Percentiles rank a stretch among this genome's conserved stretches.
Evolutionary conservation across 2,113 vertebrate species (phyloP).

Genomic region (Syrrhaptes paradoxus): DNA sequence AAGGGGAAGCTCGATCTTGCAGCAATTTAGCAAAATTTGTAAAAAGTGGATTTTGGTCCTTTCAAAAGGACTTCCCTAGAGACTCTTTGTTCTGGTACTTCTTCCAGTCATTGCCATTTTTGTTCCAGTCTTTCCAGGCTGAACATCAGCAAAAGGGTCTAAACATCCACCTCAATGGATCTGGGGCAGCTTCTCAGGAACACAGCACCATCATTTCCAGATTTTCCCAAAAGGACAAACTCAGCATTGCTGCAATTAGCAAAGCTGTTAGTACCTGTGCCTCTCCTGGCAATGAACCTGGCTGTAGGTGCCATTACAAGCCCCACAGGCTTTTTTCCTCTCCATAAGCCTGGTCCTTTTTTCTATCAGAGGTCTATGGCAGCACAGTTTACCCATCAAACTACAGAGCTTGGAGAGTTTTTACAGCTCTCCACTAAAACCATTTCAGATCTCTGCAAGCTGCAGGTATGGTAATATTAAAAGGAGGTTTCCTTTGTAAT

Average conservation of each 20-base stretch:
- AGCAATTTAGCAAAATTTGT: background rate
- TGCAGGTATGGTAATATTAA: background rate
- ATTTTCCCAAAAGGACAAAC: background rate
- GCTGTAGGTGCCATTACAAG: background rate
- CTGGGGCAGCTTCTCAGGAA: background rate
- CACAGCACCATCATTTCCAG: background rate
- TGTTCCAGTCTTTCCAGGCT: background rate
- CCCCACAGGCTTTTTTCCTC: background rate
- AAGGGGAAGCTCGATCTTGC: background rate
- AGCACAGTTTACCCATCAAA: background rate
- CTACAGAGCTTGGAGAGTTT: rapidly evolving
- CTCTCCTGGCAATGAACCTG: background rate
- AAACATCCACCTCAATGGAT: background rate
- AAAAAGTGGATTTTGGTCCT: background rate
- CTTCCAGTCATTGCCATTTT: background rate
- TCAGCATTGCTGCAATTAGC: background rate
- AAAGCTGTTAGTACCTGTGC: background rate
- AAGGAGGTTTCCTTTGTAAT: background rate
- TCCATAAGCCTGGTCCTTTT: background rate
- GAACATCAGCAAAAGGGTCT: background rate
- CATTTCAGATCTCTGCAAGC: background rate
- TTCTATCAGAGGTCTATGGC: background rate
- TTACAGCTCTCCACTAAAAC: background rate
- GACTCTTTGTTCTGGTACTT: background rate
- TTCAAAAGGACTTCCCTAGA: background rate